Percentiles rank a stretch among this genome's conserved stretches.
phyloP scores from a whole-genome alignment of 2,888 invertebrate species.

The Drosophila formosana region DNA sequence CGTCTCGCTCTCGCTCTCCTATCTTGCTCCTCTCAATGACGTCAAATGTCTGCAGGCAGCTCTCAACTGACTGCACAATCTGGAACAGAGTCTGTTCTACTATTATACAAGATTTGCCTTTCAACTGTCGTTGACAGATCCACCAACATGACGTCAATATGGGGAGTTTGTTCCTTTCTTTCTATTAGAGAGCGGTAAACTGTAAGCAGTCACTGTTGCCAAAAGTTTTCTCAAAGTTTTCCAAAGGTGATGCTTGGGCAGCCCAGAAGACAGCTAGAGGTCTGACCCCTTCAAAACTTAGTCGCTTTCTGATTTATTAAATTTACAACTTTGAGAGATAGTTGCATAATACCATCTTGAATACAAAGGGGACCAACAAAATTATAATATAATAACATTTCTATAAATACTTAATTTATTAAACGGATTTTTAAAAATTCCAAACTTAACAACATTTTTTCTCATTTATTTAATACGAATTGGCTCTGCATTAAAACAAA shows the following conservation, averaged over 20 bases:
- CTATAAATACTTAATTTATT: too few relatives aligned
- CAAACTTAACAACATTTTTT: too few relatives aligned
- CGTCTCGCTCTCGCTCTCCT: slow-evolving; percentile 1
- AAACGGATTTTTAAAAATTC: too few relatives aligned
- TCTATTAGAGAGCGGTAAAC: background rate
- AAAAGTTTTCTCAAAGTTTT: slow-evolving; percentile 18
- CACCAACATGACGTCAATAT: slow-evolving; percentile 68
- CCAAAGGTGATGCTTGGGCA: slow-evolving; percentile 13
- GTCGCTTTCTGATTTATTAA: slow-evolving; percentile 9
- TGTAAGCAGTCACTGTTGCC: slow-evolving; percentile 8
- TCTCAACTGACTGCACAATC: slow-evolving; percentile 23
- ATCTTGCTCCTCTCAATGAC: slow-evolving; percentile 49
- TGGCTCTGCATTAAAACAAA: too few relatives aligned
- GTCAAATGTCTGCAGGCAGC: slow-evolving; percentile 48
- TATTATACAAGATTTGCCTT: slow-evolving; percentile 29
- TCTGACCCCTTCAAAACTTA: slow-evolving; percentile 7
- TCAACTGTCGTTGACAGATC: slow-evolving; percentile 21
- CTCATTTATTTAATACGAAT: too few relatives aligned
- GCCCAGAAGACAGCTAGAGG: background rate
- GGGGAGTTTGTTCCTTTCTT: slow-evolving; percentile 6
- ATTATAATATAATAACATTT: too few relatives aligned
- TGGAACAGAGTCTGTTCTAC: slow-evolving; percentile 6
- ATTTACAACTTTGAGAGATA: background rate
- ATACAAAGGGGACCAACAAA: too few relatives aligned
- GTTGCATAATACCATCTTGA: background rate